Evolutionary conservation across 1,140 invertebrate genomes (phyloP).

Genomic region (Drosophila paulistorum): DNA sequence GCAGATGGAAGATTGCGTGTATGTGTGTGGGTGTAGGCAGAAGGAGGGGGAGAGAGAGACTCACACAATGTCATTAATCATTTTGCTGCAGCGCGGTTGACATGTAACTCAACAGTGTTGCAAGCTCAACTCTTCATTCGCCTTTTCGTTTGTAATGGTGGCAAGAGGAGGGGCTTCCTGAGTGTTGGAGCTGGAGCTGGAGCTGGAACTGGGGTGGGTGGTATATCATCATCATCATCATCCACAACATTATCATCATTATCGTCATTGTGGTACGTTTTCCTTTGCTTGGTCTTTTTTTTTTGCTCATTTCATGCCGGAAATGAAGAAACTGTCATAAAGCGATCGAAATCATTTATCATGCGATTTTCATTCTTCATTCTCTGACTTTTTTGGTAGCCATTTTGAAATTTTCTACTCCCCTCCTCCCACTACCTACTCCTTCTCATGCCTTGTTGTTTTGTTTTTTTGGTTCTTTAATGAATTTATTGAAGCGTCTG

Average conservation of each 20-base stretch:
- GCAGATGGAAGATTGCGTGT: slow-evolving; percentile 45
- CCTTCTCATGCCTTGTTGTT: slow-evolving; percentile 54
- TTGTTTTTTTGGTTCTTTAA: slow-evolving; percentile 42
- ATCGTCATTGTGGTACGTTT: slow-evolving; percentile 45
- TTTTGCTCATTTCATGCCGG: slow-evolving; percentile 78
- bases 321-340: slow-evolving; percentile 83
- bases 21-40: slow-evolving; percentile 41
- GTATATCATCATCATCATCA: slow-evolving; percentile 15
- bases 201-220: slow-evolving; percentile 12
- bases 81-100: slow-evolving; percentile 57
- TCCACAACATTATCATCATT: slow-evolving; percentile 39
- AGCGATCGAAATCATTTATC: slow-evolving; percentile 82
- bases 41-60: not conserved
- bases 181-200: slow-evolving; percentile 11
- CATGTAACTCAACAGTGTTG: slow-evolving; percentile 37
- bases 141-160: not conserved
- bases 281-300: slow-evolving; percentile 18
- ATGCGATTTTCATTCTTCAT: slow-evolving; percentile 66
- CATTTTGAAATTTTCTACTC: slow-evolving; percentile 53
- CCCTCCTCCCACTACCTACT: not conserved
- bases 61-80: slow-evolving; percentile 62
- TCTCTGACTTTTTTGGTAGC: slow-evolving; percentile 16
- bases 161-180: not conserved
- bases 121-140: slow-evolving; percentile 10
- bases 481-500: slow-evolving; percentile 28